Evolutionary conservation across 2,113 vertebrate species (phyloP).

Genomic region (Zosterops pallidus): DNA sequence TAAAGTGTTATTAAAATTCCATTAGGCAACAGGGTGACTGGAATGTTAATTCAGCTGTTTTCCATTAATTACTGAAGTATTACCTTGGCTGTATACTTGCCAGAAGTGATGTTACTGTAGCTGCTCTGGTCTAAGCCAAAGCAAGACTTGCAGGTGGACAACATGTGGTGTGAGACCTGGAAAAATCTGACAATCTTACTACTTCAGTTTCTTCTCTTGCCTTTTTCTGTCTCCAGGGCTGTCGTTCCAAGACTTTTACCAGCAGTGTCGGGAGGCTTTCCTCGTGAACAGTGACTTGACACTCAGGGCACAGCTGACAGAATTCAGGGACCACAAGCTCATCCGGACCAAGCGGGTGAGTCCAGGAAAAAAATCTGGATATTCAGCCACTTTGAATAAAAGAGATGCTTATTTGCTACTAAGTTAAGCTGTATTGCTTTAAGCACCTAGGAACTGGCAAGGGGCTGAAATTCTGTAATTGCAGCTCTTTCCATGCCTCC

Average conservation of each 20-base stretch:
- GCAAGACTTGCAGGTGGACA: background rate
- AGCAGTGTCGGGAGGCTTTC: constrained; percentile 95
- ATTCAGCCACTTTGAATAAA: background rate
- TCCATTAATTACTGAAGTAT: background rate
- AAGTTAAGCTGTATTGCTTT: background rate
- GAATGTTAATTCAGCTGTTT: background rate
- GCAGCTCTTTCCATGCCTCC: background rate
- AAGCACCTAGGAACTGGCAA: background rate
- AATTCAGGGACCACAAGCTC: constrained; percentile 97
- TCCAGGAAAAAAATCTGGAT: background rate
- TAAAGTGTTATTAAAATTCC: background rate
- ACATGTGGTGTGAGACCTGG: background rate
- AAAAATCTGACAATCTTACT: background rate
- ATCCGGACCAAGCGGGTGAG: constrained; percentile 92
- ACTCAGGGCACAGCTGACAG: constrained; percentile 93
- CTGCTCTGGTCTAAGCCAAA: background rate
- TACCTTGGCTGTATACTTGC: background rate
- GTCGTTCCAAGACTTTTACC: constrained; percentile 99
- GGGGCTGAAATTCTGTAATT: background rate
- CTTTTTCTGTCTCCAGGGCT: constrained; percentile 75
- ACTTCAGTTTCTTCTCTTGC: background rate
- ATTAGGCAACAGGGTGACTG: background rate
- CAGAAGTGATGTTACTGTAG: background rate
- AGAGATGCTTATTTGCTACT: background rate
- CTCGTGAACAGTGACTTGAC: constrained; percentile 97